A percentile compares a stretch with the other conserved stretches of the same genome.
Evolutionary conservation across 1,140 invertebrate species (phyloP).

Genomic region (Leptestheria dahalacensis): DNA sequence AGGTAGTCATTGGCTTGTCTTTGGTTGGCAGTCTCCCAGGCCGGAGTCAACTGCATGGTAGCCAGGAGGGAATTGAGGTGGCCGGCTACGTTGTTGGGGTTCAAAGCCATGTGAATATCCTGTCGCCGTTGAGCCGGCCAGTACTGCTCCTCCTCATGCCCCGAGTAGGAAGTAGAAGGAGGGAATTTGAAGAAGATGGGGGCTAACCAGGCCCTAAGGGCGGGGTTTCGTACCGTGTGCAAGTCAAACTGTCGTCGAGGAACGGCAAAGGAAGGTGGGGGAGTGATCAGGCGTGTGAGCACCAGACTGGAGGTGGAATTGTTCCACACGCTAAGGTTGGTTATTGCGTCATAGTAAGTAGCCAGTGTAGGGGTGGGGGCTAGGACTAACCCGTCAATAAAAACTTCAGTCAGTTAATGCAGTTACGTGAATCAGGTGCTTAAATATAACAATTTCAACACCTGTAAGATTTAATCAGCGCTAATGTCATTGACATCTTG

Average conservation of each 20-base stretch:
- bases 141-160: not conserved
- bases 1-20: slow-evolving; percentile 4
- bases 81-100: not conserved
- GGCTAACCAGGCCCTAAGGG: slow-evolving; percentile 9
- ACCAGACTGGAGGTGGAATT: not conserved
- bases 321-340: slow-evolving; percentile 7
- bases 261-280: too few species aligned
- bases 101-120: not conserved
- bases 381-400: too few species aligned
- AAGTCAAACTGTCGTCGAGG: not conserved
- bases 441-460: too few species aligned
- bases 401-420: too few species aligned
- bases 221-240: not conserved
- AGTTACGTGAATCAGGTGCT: too few species aligned
- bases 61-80: slow-evolving; percentile 3
- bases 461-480: too few species aligned
- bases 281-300: not conserved
- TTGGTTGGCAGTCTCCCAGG: not conserved
- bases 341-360: slow-evolving; percentile 5
- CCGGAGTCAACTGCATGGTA: not conserved
- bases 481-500: too few species aligned
- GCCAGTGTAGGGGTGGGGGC: not conserved
- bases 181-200: not conserved
- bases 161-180: not conserved
- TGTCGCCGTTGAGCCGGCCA: not conserved